Percentiles rank a stretch among this genome's conserved stretches.
These are phyloP conservation scores for Propithecus deckenii DNA, from an alignment of 2,797 vertebrate genomes.

Conservation along the genomic window DNA sequence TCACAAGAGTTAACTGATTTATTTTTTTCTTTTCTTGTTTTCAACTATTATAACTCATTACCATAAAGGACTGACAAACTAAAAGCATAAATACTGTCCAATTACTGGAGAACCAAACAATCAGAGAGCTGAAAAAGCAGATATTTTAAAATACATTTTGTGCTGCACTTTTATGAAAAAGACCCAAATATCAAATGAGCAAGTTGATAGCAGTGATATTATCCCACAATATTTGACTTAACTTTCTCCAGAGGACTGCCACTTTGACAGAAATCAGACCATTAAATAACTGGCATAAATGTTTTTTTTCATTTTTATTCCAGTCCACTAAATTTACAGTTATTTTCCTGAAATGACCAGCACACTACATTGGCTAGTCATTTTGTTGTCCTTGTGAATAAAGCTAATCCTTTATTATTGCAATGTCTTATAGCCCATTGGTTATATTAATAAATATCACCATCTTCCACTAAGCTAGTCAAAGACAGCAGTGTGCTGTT, in stretches of 20 bases:
- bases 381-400: constrained; percentile 47
- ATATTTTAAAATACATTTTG: background rate
- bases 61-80: background rate
- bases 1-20: constrained; percentile 22
- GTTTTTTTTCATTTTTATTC: constrained; percentile 31
- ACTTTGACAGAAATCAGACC: constrained; percentile 4
- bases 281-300: background rate
- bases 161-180: background rate
- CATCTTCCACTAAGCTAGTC: background rate
- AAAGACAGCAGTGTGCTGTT: background rate
- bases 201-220: background rate
- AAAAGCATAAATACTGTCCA: background rate
- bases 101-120: background rate
- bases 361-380: background rate
- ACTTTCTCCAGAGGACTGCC: background rate
- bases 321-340: constrained; percentile 1
- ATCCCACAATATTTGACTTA: background rate
- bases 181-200: background rate
- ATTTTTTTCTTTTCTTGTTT: background rate
- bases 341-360: constrained; percentile 53
- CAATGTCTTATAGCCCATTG: background rate
- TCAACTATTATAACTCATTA: constrained; percentile 18
- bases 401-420: background rate
- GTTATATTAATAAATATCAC: background rate
- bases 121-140: background rate